Conservation (phyloP, 2,113 vertebrate genomes). For the Sorex araneus region DNA sequence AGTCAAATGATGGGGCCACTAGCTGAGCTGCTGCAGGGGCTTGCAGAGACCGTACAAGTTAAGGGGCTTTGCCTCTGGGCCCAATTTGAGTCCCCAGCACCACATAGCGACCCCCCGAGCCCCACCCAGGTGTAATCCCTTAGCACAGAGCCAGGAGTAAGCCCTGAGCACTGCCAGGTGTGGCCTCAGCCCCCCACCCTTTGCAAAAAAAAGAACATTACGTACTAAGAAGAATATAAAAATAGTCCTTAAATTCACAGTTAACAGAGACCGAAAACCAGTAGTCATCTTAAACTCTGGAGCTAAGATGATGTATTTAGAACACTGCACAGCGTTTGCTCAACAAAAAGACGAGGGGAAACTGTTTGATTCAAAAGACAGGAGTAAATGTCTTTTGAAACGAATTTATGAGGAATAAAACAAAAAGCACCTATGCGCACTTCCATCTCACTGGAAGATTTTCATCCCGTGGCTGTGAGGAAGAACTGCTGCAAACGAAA, state of each 20-base stretch:
- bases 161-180: no score
- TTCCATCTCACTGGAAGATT: neutral
- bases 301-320: slow-evolving; percentile 17
- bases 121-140: no score
- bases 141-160: no score
- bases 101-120: no score
- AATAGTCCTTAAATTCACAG: slow-evolving; percentile 2
- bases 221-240: slow-evolving; percentile 36
- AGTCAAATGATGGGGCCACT: slow-evolving; percentile 26
- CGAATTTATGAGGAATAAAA: neutral
- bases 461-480: neutral
- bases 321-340: slow-evolving; percentile 7
- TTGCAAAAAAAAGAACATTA: no score
- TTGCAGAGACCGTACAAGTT: neutral
- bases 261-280: neutral
- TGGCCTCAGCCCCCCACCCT: neutral
- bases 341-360: slow-evolving; percentile 1
- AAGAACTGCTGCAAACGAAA: slow-evolving; percentile 52
- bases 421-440: neutral
- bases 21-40: neutral
- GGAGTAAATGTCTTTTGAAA: no score
- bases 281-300: slow-evolving; percentile 51
- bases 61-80: no score
- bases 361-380: slow-evolving; percentile 14
- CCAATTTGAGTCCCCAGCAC: no score